Percentiles rank a stretch among this genome's conserved stretches.
Evolutionary conservation across 1,140 invertebrate species (phyloP).

Genomic region (Drosophila willistoni): DNA sequence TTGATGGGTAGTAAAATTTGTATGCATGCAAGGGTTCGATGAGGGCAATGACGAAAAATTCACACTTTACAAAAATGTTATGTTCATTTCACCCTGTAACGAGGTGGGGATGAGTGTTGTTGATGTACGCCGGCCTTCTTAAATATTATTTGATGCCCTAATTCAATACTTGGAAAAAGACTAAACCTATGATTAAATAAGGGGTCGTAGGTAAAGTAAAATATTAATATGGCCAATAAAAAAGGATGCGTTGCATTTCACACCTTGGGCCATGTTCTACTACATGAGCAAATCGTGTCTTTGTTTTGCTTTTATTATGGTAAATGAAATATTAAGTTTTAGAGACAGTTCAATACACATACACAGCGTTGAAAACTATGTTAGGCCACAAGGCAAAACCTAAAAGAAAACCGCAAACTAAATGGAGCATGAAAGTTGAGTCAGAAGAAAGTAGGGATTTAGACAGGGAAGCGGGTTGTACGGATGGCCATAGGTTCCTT

Average conservation of each 20-base stretch:
- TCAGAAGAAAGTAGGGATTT: neutral
- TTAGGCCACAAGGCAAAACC: conserved; percentile 13
- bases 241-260: too few species aligned
- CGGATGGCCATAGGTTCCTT: too few species aligned
- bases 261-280: too few species aligned
- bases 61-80: neutral
- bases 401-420: conserved; percentile 28
- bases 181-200: neutral
- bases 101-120: neutral
- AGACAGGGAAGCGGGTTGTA: too few species aligned
- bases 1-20: too few species aligned
- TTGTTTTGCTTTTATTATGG: conserved; percentile 21
- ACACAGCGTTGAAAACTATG: neutral
- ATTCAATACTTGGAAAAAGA: neutral
- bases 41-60: neutral
- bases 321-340: conserved; percentile 22
- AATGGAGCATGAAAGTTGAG: conserved; percentile 31
- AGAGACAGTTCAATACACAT: neutral
- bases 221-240: too few species aligned
- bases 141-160: neutral
- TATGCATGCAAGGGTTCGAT: too few species aligned
- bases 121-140: neutral
- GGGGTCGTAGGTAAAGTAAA: too few species aligned
- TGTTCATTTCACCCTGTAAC: too few species aligned
- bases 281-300: neutral